Evolutionary conservation across 2,797 vertebrate species (phyloP).

Genomic region (Mallotus villosus): DNA sequence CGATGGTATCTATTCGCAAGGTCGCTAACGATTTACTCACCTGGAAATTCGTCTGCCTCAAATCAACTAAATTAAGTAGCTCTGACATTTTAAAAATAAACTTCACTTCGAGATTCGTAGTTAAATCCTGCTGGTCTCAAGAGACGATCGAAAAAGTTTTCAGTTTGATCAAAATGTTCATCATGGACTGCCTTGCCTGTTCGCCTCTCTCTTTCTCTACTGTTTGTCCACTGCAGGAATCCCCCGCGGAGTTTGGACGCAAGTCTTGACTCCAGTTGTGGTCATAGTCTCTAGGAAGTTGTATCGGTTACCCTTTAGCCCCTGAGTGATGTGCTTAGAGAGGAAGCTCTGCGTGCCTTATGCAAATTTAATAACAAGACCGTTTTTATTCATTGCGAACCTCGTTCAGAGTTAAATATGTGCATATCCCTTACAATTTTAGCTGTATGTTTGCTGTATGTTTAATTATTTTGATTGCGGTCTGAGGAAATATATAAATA

Average conservation of each 20-base stretch:
- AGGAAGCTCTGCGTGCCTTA: background rate
- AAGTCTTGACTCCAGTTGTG: conserved; percentile 37
- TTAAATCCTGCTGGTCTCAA: too few relatives aligned
- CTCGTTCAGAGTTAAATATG: background rate
- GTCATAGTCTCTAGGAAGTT: conserved; percentile 54
- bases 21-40: background rate
- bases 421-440: background rate
- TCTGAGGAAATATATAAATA: background rate
- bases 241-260: conserved; percentile 10
- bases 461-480: background rate
- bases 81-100: too few relatives aligned
- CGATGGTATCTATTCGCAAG: background rate
- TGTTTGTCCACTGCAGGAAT: background rate
- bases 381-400: background rate
- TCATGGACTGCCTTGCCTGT: too few relatives aligned
- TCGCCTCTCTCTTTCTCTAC: too few relatives aligned
- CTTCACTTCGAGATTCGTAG: too few relatives aligned
- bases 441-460: too few relatives aligned
- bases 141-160: too few relatives aligned
- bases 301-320: conserved; percentile 48
- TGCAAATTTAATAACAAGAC: conserved; percentile 2
- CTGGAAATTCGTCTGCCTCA: background rate
- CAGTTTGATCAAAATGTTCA: too few relatives aligned
- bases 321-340: conserved; percentile 25
- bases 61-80: background rate